Evolutionary conservation across 2,888 invertebrate species (phyloP).

Genomic region (Microplitis manilae): DNA sequence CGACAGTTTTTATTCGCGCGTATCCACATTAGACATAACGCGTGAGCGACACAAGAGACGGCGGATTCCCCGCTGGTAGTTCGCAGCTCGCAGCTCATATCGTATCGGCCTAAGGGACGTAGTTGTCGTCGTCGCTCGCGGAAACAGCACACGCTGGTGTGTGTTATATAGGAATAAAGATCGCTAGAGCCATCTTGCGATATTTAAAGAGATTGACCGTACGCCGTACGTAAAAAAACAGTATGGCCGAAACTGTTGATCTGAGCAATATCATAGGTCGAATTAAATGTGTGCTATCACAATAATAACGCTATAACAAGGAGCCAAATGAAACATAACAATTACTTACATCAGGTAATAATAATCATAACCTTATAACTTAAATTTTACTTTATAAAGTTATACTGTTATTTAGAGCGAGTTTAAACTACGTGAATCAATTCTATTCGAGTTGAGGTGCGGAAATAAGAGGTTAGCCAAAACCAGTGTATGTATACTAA

Average conservation of each 20-base stretch:
- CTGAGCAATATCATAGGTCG: neutral
- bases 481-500: slow-evolving; percentile 5
- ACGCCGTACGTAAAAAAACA: slow-evolving; percentile 5
- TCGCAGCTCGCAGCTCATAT: neutral
- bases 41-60: neutral
- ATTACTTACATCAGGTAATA: neutral
- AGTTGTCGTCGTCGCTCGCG: neutral
- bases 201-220: slow-evolving; percentile 16
- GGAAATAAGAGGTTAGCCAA: slow-evolving; percentile 20
- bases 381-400: neutral
- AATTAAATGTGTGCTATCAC: neutral
- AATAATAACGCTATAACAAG: neutral
- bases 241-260: slow-evolving; percentile 15
- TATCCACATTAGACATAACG: neutral
- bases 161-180: neutral
- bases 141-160: neutral
- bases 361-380: neutral
- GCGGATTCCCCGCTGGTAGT: neutral
- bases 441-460: neutral
- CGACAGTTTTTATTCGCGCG: neutral
- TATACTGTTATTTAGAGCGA: neutral
- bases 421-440: neutral
- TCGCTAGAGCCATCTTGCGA: slow-evolving; percentile 19
- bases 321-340: neutral
- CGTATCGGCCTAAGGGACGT: neutral